phyloP scores from a whole-genome alignment of 2,797 vertebrate species.

The Sandelia bainsii region DNA sequence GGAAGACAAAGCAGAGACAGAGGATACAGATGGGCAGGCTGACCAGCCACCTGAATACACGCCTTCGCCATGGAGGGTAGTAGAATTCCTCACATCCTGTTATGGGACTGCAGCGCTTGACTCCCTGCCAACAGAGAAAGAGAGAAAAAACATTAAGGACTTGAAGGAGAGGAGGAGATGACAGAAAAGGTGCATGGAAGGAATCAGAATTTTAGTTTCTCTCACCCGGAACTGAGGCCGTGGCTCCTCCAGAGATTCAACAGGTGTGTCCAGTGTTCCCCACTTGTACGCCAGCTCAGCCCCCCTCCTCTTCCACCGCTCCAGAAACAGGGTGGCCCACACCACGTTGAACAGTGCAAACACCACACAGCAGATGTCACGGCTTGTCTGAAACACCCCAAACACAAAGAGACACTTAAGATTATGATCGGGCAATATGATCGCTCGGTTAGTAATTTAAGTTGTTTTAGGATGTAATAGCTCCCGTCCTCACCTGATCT shows the following conservation, averaged over 20 bases:
- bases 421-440: neutral
- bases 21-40: slow-evolving; percentile 94
- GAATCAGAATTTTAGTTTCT: slow-evolving; percentile 4
- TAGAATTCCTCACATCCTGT: slow-evolving; percentile 95
- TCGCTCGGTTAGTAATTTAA: neutral
- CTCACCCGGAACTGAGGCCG: slow-evolving; percentile 95
- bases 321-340: slow-evolving; percentile 96
- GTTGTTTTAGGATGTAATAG: fast-evolving
- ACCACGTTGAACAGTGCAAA: slow-evolving; percentile 98
- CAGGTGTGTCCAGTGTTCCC: slow-evolving; percentile 93
- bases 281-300: slow-evolving; percentile 97
- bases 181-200: neutral
- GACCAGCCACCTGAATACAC: slow-evolving; percentile 93
- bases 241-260: slow-evolving; percentile 93
- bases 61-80: slow-evolving; percentile 95
- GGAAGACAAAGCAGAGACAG: slow-evolving; percentile 93
- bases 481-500: slow-evolving; percentile 88
- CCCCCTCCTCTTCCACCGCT: slow-evolving; percentile 95
- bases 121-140: slow-evolving; percentile 81
- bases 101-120: slow-evolving; percentile 93
- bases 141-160: neutral
- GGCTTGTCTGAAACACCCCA: slow-evolving; percentile 88
- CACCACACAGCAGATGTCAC: slow-evolving; percentile 96
- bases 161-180: neutral
- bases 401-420: slow-evolving; percentile 11